Percentiles rank a stretch among this genome's conserved stretches.
phyloP scores from a whole-genome alignment of 2,797 vertebrate genomes.

The Siniperca obscura region DNA sequence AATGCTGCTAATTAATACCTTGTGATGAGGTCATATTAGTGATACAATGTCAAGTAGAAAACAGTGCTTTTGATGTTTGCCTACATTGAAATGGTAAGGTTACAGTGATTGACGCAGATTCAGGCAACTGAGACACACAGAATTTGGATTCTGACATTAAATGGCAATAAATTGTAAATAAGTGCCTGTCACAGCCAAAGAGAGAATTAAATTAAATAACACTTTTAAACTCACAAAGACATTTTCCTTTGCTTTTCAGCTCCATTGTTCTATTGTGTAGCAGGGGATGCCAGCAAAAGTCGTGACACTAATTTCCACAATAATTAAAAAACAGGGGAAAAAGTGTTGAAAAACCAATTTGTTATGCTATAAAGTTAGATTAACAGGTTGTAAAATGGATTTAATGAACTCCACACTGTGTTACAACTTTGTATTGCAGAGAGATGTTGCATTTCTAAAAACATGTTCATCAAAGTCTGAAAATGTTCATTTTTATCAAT shows the following conservation, averaged over 20 bases:
- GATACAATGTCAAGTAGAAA: slow-evolving; percentile 28
- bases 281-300: slow-evolving; percentile 8
- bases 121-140: not conserved
- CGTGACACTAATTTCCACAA: slow-evolving; percentile 51
- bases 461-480: not conserved
- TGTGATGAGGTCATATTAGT: slow-evolving; percentile 9
- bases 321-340: slow-evolving; percentile 36
- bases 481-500: slow-evolving; percentile 4
- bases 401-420: slow-evolving; percentile 22
- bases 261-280: slow-evolving; percentile 31
- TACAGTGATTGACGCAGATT: slow-evolving; percentile 10
- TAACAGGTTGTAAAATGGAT: slow-evolving; percentile 17
- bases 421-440: not conserved
- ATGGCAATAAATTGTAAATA: slow-evolving; percentile 37
- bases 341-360: slow-evolving; percentile 34
- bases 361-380: slow-evolving; percentile 21
- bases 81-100: not conserved
- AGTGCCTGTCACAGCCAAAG: slow-evolving; percentile 34
- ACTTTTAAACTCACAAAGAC: slow-evolving; percentile 21
- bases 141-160: slow-evolving; percentile 42
- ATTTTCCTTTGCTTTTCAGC: slow-evolving; percentile 12
- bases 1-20: slow-evolving; percentile 25
- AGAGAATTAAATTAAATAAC: slow-evolving; percentile 31
- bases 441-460: not conserved
- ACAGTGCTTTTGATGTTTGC: slow-evolving; percentile 11